Conservation (phyloP, 1,140 invertebrate genomes). For the Bombus confusus region DNA sequence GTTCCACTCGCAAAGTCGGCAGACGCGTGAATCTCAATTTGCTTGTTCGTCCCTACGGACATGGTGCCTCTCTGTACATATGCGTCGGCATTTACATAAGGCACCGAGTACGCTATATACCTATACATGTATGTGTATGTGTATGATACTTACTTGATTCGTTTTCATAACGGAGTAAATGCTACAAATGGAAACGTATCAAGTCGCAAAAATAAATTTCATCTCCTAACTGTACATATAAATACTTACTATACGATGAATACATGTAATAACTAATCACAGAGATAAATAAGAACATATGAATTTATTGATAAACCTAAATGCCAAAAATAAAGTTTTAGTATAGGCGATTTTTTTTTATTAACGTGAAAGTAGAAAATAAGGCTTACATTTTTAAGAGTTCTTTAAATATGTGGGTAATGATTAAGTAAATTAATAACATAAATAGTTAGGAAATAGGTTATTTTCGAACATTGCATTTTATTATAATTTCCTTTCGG, state of each 20-base stretch:
- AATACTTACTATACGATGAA: background rate
- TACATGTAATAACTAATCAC: background rate
- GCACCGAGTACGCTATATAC: conserved; percentile 5
- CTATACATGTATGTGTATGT: background rate
- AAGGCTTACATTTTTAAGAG: background rate
- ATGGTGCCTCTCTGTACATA: conserved; percentile 32
- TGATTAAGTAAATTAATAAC: too few species aligned
- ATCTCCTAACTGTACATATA: too few species aligned
- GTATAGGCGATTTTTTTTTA: background rate
- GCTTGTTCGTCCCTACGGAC: conserved; percentile 54
- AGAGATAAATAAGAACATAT: background rate
- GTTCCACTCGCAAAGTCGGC: conserved; percentile 51
- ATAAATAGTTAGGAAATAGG: too few species aligned
- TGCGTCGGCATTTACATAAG: conserved; percentile 59
- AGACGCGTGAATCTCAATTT: conserved; percentile 69
- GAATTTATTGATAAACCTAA: background rate
- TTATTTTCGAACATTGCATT: too few species aligned
- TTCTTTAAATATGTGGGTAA: background rate
- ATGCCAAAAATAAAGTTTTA: background rate
- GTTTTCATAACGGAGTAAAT: conserved; percentile 19
- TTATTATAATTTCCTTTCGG: background rate
- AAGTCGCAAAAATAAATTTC: background rate
- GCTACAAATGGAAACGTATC: background rate
- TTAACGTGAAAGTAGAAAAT: background rate
- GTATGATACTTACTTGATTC: conserved; percentile 13